Conservation (phyloP, 2,888 invertebrate genomes). For the Leucophenga montana region DNA sequence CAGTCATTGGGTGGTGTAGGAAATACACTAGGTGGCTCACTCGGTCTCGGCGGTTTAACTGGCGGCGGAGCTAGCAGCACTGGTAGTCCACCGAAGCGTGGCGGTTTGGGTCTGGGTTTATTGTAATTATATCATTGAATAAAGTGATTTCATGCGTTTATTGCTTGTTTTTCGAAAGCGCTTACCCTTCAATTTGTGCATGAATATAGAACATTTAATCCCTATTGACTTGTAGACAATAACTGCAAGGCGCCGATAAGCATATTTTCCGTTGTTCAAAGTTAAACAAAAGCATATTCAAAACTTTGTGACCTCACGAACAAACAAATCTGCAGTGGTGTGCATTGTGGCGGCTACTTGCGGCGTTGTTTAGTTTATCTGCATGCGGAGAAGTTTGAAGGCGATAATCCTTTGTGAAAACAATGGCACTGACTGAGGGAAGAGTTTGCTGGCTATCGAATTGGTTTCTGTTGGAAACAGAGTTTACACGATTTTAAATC, state of each 20-base stretch:
- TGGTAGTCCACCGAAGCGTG: slow-evolving; percentile 23
- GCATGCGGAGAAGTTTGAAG: not conserved
- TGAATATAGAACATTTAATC: not conserved
- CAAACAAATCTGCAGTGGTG: slow-evolving; percentile 1
- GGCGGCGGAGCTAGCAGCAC: no score
- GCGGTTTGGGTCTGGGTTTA: slow-evolving; percentile 47
- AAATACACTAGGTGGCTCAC: slow-evolving; percentile 30
- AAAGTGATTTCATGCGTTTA: not conserved
- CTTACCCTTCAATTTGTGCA: no score
- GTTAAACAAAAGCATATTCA: slow-evolving; percentile 58
- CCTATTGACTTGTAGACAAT: slow-evolving; percentile 56
- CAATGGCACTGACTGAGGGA: slow-evolving; percentile 13
- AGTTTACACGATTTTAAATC: no score
- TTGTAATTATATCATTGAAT: slow-evolving; percentile 1
- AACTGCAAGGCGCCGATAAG: slow-evolving; percentile 60
- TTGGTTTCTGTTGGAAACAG: no score
- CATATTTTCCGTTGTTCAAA: slow-evolving; percentile 63
- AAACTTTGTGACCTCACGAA: slow-evolving; percentile 24
- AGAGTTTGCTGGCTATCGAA: not conserved
- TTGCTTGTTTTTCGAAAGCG: no score
- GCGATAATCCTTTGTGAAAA: slow-evolving; percentile 16
- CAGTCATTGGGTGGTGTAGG: slow-evolving; percentile 51
- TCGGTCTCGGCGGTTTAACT: slow-evolving; percentile 34
- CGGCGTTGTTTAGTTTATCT: not conserved
- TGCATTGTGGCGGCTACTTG: not conserved